Base-by-base conservation (phyloP, 2,113 vertebrate genomes). In the Myrmecobius fasciatus region DNA sequence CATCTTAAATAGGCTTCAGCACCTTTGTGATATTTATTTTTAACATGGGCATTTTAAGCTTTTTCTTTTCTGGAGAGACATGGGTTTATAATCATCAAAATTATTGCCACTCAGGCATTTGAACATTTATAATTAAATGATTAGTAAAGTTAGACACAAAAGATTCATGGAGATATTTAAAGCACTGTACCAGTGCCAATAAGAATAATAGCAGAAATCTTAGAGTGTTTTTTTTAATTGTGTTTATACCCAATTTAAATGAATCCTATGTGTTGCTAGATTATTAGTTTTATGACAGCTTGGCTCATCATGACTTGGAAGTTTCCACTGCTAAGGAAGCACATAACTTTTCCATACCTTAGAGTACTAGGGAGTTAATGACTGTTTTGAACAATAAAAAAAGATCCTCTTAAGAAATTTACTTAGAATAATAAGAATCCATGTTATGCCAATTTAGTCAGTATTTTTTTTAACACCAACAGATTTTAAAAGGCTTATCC, bases 221-320 rank as follows among this genome's bases (percentile, higher is more conserved):
- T 0, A 89, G 95, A 95, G 95, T 51, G 12, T 67, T 26, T 92
- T 93, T 31, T 31, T 96, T 96, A 51, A 89, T 91, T 28, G 89
- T 75, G 51, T 93, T 93, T 95, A 95, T 96, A 95, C 91, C 95
- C 93, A 54, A 49, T 97, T 83, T 96, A 96, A 97, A 92, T 3
- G 0, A 5, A 0, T 91, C 54, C 51, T 94, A 3, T 0, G 8
- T 75, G 96, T 52, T 93, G 25, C 93, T 28, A 91, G 96, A 93
- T 28, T 92, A 0, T 46, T 26, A 51, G 31, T 96, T 92, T 96
- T 94, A 1, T 3, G 22, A 53, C 17, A 95, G 67, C 53, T 93
- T 93, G 92, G 83, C 24, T 51, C 49, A 53, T 89, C 52, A 1
- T 36, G 4, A 52, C 2, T 92, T 96, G 31, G 83, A 49, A 14